Evolutionary conservation across 2,113 vertebrate genomes (phyloP), one percentile per base, ranked within the genome.

Genomic region (Poeciliopsis occidentalis): DNA sequence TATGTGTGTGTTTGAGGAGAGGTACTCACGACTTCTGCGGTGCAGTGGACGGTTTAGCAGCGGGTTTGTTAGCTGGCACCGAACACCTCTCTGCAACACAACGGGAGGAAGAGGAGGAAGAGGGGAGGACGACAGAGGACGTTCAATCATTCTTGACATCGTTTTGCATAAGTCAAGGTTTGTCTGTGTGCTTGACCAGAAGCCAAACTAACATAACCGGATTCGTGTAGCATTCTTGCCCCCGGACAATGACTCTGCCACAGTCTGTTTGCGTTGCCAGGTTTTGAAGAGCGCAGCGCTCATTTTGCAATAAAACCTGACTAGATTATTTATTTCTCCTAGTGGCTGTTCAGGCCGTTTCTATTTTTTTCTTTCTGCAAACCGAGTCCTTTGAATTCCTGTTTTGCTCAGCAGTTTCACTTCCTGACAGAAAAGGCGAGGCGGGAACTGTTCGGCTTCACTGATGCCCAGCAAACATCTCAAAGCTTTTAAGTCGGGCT

Each of bases 21-120:
- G 60, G 69, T 95, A 98, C 96, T 97, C 92, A 97, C 96, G 94
- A 98, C 91, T 96, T 97, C 75, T 97, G 95, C 72, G 95, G 95
- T 88, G 96, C 95, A 79, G 94, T 84, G 26, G 90, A 76, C 71
- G 89, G 95, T 95, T 98, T 98, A 84, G 95, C 95, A 82, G 95
- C 92, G 83, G 96, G 94, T 94, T 97, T 98, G 94, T 94, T 96
- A 89, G 93, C 93, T 83, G 96, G 92, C 79, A 95, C 93, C 88
- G 95, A 95, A 83, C 94, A 97, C 93, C 97, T 95, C 90, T 99
- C 98, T 99, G 94, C 86, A 96, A 96, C 93, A 96, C 80, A 86
- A 89, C 88, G 34, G 34, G 34, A 37, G 34, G 34, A 37, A 37
- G 34, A 37, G 34, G 34, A 34, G 34, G 31, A 32, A 32, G 31